Evolutionary conservation across 2,113 vertebrate genomes (phyloP).

Genomic region (Aramus guarauna): DNA sequence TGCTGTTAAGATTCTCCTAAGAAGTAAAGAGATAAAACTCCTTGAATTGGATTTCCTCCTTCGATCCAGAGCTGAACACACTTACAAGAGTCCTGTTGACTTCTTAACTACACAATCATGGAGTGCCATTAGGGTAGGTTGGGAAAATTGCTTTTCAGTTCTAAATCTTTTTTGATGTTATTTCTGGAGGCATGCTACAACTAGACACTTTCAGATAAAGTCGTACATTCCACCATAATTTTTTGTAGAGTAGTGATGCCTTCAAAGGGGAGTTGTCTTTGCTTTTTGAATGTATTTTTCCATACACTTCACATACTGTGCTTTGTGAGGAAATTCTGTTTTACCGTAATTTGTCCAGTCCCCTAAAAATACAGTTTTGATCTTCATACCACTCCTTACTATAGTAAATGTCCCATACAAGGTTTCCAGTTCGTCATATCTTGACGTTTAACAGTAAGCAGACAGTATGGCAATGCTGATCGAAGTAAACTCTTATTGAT

Average conservation of each 20-base stretch:
- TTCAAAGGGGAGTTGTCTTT: neutral
- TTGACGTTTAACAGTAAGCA: neutral
- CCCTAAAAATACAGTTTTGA: neutral
- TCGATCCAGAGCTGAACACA: conserved; percentile 73
- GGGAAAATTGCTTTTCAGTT: neutral
- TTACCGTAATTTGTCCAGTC: neutral
- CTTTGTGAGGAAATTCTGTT: neutral
- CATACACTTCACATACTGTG: neutral
- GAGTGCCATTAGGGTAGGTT: conserved; percentile 81
- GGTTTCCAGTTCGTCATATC: neutral
- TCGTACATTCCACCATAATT: neutral
- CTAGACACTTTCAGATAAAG: neutral
- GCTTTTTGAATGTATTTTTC: neutral
- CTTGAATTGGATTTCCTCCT: conserved; percentile 83
- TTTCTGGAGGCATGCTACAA: neutral
- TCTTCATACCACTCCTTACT: neutral
- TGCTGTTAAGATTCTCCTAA: conserved; percentile 77
- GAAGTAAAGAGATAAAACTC: conserved; percentile 72
- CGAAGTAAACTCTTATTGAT: neutral
- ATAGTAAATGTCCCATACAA: neutral
- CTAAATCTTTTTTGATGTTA: neutral
- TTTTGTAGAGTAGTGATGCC: neutral
- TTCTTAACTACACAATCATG: conserved; percentile 81
- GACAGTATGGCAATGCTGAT: neutral
- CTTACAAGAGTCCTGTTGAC: conserved; percentile 73